Evolutionary conservation across 2,888 invertebrate genomes (phyloP).

Genomic region (Incurvaria masculella): DNA sequence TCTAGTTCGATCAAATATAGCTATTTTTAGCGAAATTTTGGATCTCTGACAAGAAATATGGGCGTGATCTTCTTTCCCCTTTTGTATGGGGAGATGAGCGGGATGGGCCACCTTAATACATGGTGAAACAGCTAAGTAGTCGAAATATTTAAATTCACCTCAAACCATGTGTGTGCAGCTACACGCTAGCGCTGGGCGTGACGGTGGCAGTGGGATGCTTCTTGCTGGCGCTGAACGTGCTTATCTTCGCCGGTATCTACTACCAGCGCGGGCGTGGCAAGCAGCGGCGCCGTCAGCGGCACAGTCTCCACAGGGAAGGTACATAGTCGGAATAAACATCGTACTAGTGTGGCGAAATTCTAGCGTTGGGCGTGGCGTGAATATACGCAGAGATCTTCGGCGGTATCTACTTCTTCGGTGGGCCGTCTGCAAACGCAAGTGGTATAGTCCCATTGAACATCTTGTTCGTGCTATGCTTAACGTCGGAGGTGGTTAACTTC

Average conservation of each 20-base stretch:
- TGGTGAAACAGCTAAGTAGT: too few relatives aligned
- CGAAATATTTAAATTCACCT: background rate
- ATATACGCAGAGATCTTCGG: constrained; percentile 75
- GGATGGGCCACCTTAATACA: too few relatives aligned
- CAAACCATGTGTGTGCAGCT: constrained; percentile 53
- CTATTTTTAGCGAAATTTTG: too few relatives aligned
- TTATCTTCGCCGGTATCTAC: constrained; percentile 76
- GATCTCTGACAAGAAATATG: too few relatives aligned
- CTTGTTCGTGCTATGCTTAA: constrained; percentile 68
- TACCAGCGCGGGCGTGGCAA: constrained; percentile 62
- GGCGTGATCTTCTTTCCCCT: too few relatives aligned
- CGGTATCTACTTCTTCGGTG: constrained; percentile 71
- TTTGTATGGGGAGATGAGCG: too few relatives aligned
- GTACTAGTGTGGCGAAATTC: constrained; percentile 59
- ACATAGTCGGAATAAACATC: background rate
- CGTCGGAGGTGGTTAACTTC: constrained; percentile 71
- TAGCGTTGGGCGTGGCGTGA: constrained; percentile 74
- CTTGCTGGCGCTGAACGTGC: constrained; percentile 66
- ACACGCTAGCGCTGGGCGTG: constrained; percentile 73
- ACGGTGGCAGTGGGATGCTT: constrained; percentile 74
- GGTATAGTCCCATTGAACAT: too few relatives aligned
- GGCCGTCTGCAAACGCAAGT: constrained; percentile 27
- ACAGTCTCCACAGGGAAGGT: constrained; percentile 22
- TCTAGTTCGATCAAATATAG: too few relatives aligned
- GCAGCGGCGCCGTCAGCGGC: constrained; percentile 23